A percentile compares a stretch with the other conserved stretches of the same genome.
phyloP scores from a whole-genome alignment of 2,797 vertebrate genomes.

The Sibirionetta formosa region DNA sequence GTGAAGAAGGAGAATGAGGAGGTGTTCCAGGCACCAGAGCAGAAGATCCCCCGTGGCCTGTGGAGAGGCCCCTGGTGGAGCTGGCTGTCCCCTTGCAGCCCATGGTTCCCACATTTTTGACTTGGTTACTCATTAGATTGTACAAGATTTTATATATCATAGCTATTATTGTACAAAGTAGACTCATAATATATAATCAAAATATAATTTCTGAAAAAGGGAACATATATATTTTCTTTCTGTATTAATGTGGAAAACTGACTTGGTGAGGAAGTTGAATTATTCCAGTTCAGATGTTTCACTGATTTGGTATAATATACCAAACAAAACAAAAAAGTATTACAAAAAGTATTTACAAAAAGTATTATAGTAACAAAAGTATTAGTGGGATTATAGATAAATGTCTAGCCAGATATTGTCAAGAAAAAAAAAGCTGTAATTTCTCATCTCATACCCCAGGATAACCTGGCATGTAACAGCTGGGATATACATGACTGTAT shows the following conservation, averaged over 20 bases:
- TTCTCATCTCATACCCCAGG: not conserved
- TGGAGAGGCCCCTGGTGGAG: too few relatives aligned
- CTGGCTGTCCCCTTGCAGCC: too few relatives aligned
- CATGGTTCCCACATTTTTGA: not conserved
- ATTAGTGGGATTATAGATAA: not conserved
- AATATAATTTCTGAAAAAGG: not conserved
- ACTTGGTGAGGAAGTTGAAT: not conserved
- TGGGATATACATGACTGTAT: not conserved
- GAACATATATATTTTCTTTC: not conserved
- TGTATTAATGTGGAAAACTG: not conserved
- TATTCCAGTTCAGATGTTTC: not conserved
- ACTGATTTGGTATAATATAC: not conserved
- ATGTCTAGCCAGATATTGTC: not conserved
- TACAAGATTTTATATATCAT: not conserved
- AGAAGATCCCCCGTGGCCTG: too few relatives aligned
- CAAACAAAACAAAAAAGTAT: too few relatives aligned
- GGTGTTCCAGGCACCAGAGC: too few relatives aligned
- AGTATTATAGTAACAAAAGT: not conserved
- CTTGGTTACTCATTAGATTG: not conserved
- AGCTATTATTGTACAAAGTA: not conserved
- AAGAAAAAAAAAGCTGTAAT: not conserved
- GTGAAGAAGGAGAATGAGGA: too few relatives aligned
- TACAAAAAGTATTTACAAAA: too few relatives aligned
- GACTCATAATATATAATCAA: not conserved
- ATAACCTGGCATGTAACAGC: not conserved